Percentiles rank a stretch among this genome's conserved stretches.
These are phyloP conservation scores for Melanotaenia duboulayi DNA, from an alignment of 2,113 vertebrate genomes.

Conservation along the genomic window DNA sequence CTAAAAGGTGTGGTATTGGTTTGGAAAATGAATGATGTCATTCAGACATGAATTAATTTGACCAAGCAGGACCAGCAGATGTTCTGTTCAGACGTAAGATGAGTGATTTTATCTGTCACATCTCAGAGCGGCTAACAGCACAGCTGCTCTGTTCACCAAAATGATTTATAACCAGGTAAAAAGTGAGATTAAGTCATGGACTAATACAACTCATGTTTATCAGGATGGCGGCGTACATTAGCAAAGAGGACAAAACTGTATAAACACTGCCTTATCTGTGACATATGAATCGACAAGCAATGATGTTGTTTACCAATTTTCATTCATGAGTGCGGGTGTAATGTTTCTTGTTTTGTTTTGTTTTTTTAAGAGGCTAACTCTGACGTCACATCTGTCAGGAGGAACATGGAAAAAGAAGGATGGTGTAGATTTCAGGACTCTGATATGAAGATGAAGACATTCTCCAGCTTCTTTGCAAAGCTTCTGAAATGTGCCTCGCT, in stretches of 20 bases:
- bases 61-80: too few species aligned
- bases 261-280: slow-evolving; percentile 62
- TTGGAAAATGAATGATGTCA: too few species aligned
- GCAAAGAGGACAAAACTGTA: slow-evolving; percentile 59
- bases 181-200: slow-evolving; percentile 29
- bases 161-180: slow-evolving; percentile 57
- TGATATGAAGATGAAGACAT: slow-evolving; percentile 52
- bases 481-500: background rate
- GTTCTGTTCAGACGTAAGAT: too few species aligned
- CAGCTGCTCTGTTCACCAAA: background rate
- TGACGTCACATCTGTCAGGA: slow-evolving; percentile 7
- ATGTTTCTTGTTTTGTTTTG: background rate
- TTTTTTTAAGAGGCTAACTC: background rate
- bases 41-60: too few species aligned
- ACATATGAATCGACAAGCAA: slow-evolving; percentile 10
- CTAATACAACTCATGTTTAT: slow-evolving; percentile 28
- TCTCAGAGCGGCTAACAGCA: background rate
- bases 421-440: slow-evolving; percentile 19
- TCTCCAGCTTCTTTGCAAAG: slow-evolving; percentile 19
- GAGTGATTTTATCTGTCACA: background rate
- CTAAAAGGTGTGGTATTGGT: too few species aligned
- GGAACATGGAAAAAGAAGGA: slow-evolving; percentile 29
- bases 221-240: slow-evolving; percentile 10
- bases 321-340: background rate
- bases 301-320: slow-evolving; percentile 19